Base-by-base conservation (phyloP, 2,797 vertebrate genomes). In the Lateolabrax maculatus region DNA sequence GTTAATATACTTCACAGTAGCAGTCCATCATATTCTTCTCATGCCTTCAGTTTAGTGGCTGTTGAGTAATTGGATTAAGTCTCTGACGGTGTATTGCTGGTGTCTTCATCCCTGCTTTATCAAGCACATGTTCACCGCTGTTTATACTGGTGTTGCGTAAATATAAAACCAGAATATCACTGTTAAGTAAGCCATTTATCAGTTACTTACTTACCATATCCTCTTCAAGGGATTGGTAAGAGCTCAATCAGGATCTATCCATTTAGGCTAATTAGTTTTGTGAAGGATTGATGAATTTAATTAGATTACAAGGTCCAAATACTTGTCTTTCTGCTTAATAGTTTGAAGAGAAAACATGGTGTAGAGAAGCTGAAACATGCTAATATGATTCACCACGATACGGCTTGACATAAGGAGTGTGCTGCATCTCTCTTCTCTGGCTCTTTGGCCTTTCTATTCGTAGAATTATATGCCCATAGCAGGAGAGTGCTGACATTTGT, bases 401-500 rank as follows among this genome's bases (percentile, higher is more conserved):
- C 46, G 31, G 68, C 71, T 65, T 23, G 67, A 84, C 78, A 87
- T 83, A 91, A 76, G 69, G 55, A 51, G 27, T 18, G 43, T 25
- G 18, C 71, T 78, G 88, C 65, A 52, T 86, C 71, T 75, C 87
- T 86, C 55, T 58, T 91, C 89, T 86, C 77, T 46, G 55, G 62
- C 78, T 93, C 75, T 90, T 89, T 92, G 89, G 89, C 90, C 90
- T 91, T 80, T 86, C 92, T 93, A 84, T 95, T 91, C 80, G 84
- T 93, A 93, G 94, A 93, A 84, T 94, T 92, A 94, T 94, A 87
- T 92, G 87, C 89, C 83, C 77, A 84, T 84, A 83, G 91, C 93
- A 90, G 94, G 85, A 93, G 81, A 93, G 89, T 70, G 64, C 78
- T 95, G 95, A 96, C 95, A 96, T 96, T 97, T 97, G 91, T 87